Evolutionary conservation across 2,797 vertebrate species (phyloP), one percentile per base, ranked within the genome.

Genomic region (Pteronotus mesoamericanus): DNA sequence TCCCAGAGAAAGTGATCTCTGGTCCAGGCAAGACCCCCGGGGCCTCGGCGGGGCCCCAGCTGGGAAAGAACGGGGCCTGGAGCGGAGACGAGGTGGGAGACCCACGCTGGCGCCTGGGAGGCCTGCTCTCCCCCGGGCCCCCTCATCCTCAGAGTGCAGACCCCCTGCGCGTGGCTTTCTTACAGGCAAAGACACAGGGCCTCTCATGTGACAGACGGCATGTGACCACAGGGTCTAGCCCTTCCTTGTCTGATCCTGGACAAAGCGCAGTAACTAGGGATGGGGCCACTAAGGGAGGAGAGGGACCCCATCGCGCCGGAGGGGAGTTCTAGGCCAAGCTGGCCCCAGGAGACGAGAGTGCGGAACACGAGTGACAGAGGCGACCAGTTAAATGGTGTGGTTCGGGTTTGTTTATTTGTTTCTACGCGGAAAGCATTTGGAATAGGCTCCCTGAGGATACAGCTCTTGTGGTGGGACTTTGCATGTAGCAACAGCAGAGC

Each of bases 111-210:
- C 3, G 16, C 10, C 5, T 51, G 34, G n/a, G 9, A 46, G 2
- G 15, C 5, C 39, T 37, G 10, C 21, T 15, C 5, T 34, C 10
- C 34, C 59, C 11, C 10, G n/a, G n/a, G 3, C 18, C 14, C n/a
- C 42, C n/a, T 9, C 19, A 44, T 21, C 39, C 11, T 39, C 21
- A 3, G 51, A 44, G 34, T 8, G 3, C 18, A 59, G 89, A 32
- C 16, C 11, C 16, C 32, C 22, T 0, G 11, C 29, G 2, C 3
- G 4, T 14, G 39, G 26, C 24, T 12, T 0, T 2, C 26, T 4
- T 9, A 46, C 32, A 80, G 88, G 48, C 29, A 57, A 26, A 15
- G 32, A 24, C 18, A 3, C 0, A 1, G 61, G 5, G 22, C 39
- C 77, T 82, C 48, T 55, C 12, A 37, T 12, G 14, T 2, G 66